Conservation (phyloP, 2,888 invertebrate genomes). For the Brenthis ino region DNA sequence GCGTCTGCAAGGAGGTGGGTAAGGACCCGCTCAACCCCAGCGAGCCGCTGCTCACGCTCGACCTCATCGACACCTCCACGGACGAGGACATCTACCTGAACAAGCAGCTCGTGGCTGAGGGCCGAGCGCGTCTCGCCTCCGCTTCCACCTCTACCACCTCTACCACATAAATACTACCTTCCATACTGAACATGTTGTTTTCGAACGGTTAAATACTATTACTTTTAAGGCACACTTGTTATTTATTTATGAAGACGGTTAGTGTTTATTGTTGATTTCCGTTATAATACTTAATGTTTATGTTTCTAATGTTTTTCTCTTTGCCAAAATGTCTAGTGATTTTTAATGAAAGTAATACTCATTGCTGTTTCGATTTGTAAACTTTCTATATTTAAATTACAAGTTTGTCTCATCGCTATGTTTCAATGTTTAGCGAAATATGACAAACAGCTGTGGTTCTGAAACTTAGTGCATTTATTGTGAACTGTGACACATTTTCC, state of each 20-base stretch:
- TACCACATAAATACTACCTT: conserved; percentile 38
- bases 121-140: conserved; percentile 77
- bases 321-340: background rate
- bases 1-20: conserved; percentile 84
- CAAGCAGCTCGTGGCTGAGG: conserved; percentile 84
- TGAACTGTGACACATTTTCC: conserved; percentile 13
- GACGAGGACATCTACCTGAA: conserved; percentile 86
- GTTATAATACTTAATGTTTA: conserved; percentile 4
- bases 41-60: conserved; percentile 84
- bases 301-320: conserved; percentile 1
- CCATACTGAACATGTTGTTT: conserved; percentile 1
- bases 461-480: conserved; percentile 27
- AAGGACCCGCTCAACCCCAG: conserved; percentile 83
- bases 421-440: conserved; percentile 27
- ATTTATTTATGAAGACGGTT: conserved; percentile 23
- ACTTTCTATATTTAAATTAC: conserved; percentile 2
- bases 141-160: conserved; percentile 26
- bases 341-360: conserved; percentile 13
- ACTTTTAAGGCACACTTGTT: conserved; percentile 21
- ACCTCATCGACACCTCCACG: conserved; percentile 87
- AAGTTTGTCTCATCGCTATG: conserved; percentile 34
- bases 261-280: conserved; percentile 23
- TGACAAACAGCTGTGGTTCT: conserved; percentile 20
- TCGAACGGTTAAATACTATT: conserved; percentile 12
- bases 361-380: background rate